Evolutionary conservation across 2,113 vertebrate genomes (phyloP), one percentile per base, ranked within the genome.

Genomic region (Grammomys surdaster): DNA sequence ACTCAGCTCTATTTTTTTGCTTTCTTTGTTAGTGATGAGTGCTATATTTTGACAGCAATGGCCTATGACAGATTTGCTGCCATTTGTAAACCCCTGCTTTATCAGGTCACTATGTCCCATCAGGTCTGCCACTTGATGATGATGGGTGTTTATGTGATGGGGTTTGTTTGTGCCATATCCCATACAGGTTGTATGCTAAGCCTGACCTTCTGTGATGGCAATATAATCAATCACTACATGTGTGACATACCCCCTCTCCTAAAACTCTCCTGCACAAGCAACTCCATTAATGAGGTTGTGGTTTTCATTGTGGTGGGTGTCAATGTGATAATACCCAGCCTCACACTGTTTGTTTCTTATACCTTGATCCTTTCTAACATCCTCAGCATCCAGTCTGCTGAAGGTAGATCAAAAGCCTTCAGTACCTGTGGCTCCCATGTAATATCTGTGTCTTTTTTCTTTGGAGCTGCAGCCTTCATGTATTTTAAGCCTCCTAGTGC

Each of bases 51-150:
- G 82, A 95, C 93, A 43, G 36, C 65, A 5, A 96, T 97, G 96
- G 96, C 88, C 22, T 95, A 93, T 89, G 96, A 97, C 40, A 24
- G 82, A 40, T 97, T 91, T 58, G 76, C 84, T 82, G 93, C 93
- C 80, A 94, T 94, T 26, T 94, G 93, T 58, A 94, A 93, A 22
- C 94, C 96, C 9, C 31, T 97, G 33, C 88, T 94, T 16, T 97
- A 97, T 13, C 95, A 60, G 8, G 76, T 91, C 33, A 88, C 17
- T 43, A 95, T 97, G 97, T 95, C 92, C 3, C 70, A 48, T 56
- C n/a, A 80, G 20, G 8, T 96, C 22, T 96, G 96, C 33, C 7
- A 91, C 48, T 14, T 26, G 24, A 81, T 96, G 69, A 73, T 0
- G 0, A 0, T 75, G 0, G 36, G 70, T 56, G 56, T 77, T 7